Evolutionary conservation across 2,888 invertebrate genomes (phyloP).

Genomic region (Magallana nippona): DNA sequence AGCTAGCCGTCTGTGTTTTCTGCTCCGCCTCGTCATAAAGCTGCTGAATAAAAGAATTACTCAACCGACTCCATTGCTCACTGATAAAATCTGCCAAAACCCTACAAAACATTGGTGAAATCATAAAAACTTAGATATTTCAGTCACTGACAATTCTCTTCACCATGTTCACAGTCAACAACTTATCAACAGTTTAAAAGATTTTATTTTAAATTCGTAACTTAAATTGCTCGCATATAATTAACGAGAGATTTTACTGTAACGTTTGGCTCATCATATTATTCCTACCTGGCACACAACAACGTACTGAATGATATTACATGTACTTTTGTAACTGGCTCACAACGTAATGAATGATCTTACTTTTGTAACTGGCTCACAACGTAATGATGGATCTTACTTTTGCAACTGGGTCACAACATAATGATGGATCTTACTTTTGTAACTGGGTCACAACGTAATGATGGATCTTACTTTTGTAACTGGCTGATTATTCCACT

Average conservation of each 20-base stretch:
- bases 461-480: constrained; percentile 62
- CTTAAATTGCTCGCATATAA: too few relatives aligned
- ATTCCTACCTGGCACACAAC: constrained; percentile 66
- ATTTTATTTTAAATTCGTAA: too few relatives aligned
- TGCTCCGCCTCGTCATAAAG: constrained; percentile 35
- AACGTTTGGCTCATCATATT: too few relatives aligned
- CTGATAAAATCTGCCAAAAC: constrained; percentile 62
- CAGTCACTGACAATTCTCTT: too few relatives aligned
- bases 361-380: constrained; percentile 69
- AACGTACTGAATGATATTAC: constrained; percentile 53
- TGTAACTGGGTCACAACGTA: constrained; percentile 60
- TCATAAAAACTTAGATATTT: too few relatives aligned
- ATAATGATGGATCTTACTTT: constrained; percentile 59
- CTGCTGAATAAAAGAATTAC: constrained; percentile 50
- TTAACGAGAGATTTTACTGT: constrained; percentile 55
- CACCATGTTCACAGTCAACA: too few relatives aligned
- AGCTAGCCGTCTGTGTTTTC: neutral
- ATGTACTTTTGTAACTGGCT: constrained; percentile 69
- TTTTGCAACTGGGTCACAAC: constrained; percentile 66
- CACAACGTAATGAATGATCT: constrained; percentile 39
- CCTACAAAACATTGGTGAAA: constrained; percentile 44
- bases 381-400: constrained; percentile 53
- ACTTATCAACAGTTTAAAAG: too few relatives aligned
- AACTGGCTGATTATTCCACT: constrained; percentile 73
- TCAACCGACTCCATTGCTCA: constrained; percentile 59